These are phyloP conservation scores for Hucho hucho DNA, from an alignment of 2,113 vertebrate species.

Conservation along the genomic window DNA sequence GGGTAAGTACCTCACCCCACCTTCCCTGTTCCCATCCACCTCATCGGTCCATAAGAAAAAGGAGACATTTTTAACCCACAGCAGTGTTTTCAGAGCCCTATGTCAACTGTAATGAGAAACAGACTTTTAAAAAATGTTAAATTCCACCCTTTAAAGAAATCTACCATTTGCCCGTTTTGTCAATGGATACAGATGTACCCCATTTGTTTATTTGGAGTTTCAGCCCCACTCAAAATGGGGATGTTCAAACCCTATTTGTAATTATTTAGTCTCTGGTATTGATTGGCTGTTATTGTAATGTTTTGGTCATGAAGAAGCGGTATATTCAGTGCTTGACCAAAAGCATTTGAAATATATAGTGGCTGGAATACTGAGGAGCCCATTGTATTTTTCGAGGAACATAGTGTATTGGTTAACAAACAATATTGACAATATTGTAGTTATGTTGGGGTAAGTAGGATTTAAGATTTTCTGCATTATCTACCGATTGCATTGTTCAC, in stretches of 20 bases:
- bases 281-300: background rate
- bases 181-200: background rate
- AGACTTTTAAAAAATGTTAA: constrained; percentile 65
- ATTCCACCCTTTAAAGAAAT: background rate
- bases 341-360: background rate
- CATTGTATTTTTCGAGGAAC: background rate
- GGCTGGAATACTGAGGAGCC: background rate
- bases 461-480: background rate
- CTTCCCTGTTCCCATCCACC: constrained; percentile 6
- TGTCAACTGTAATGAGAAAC: constrained; percentile 93
- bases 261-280: background rate
- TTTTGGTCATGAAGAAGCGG: background rate
- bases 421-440: background rate
- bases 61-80: constrained; percentile 39
- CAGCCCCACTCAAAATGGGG: background rate
- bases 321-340: background rate
- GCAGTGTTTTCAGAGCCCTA: constrained; percentile 71
- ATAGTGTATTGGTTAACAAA: background rate
- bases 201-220: background rate
- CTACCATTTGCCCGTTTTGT: background rate
- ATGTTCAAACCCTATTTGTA: background rate
- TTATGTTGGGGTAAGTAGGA: constrained; percentile 31
- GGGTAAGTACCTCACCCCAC: constrained; percentile 61
- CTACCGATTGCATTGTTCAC: background rate
- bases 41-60: constrained; percentile 30